These are phyloP conservation scores for Apodemus speciosus DNA, from an alignment of 2,113 vertebrate genomes.

Conservation along the genomic window DNA sequence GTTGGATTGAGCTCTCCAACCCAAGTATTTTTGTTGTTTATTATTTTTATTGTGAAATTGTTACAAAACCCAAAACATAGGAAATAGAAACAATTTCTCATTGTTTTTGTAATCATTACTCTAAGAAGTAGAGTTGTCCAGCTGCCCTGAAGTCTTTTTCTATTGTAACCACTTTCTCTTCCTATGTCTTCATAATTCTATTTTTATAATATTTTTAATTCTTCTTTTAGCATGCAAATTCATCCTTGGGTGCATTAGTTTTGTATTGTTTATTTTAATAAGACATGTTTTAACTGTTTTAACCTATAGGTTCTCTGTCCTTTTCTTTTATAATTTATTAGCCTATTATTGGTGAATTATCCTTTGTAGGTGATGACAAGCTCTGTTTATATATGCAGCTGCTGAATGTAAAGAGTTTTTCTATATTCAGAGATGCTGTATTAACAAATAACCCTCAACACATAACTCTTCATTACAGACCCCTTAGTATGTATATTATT, in stretches of 20 bases:
- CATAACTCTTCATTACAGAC: background rate
- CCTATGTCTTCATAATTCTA: background rate
- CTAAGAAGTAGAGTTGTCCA: background rate
- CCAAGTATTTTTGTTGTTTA: background rate
- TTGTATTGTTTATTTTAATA: background rate
- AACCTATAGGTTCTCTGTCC: background rate
- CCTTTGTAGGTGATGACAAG: background rate
- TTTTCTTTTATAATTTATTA: background rate
- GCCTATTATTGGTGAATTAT: background rate
- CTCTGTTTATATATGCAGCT: background rate
- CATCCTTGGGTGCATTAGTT: background rate
- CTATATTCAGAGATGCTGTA: background rate
- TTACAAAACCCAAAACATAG: background rate
- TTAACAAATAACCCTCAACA: background rate
- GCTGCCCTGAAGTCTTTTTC: background rate
- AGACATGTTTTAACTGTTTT: background rate
- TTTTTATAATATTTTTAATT: background rate
- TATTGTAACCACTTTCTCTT: background rate
- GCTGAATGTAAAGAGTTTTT: background rate
- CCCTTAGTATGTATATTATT: background rate
- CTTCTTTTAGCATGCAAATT: background rate
- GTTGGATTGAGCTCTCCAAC: background rate
- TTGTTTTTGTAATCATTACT: background rate
- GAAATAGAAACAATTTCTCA: background rate
- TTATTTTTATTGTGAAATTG: background rate